Base-by-base conservation (phyloP, 1,140 invertebrate species). In the Centruroides vittatus region DNA sequence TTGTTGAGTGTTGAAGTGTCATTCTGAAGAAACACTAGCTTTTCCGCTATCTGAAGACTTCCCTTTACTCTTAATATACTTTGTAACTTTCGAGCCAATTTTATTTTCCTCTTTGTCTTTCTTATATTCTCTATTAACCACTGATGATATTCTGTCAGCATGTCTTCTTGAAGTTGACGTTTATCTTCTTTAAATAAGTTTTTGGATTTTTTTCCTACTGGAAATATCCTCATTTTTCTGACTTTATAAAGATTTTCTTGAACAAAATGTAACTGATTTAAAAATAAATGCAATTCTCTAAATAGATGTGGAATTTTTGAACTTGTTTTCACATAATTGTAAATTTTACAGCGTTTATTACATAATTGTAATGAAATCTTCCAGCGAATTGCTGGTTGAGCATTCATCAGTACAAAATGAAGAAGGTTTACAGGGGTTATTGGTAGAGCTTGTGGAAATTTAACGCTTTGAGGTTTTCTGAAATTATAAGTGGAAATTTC, bases 381-480 rank as follows among this genome's bases (percentile, higher is more conserved):
- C 61, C 61, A 62, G 3, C 64, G 61, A 13, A 65, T 58, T 13
- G 41, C 57, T n/a, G 49, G 52, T 35, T 62, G 63, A 4, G 61
- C 72, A 71, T 86, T 82, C 2, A 82, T 78, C 52, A 89, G 71
- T 5, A 89, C 79, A 70, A 90, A 88, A 58, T 81, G 81, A 36
- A 86, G 70, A 47, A 89, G 72, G 70, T 86, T 86, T 63, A 81
- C 73, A 46, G 83, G 74, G 12, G 82, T 83, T 23, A 87, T 76
- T 50, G 82, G 79, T 47, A 80, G 68, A 52, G 74, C 71, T 59
- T 74, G 73, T 12, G 86, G 84, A 73, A 83, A 89, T 35, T 81
- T 74, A 54, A 82, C 78, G 70, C 84, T 88, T 64, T 89, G 85
- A 49, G 80, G 77, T 78, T 86, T 86, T 64, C 84, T 86, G 66